Percentiles rank a stretch among this genome's conserved stretches.
phyloP scores from a whole-genome alignment of 2,797 vertebrate genomes.

The Squalus acanthias region DNA sequence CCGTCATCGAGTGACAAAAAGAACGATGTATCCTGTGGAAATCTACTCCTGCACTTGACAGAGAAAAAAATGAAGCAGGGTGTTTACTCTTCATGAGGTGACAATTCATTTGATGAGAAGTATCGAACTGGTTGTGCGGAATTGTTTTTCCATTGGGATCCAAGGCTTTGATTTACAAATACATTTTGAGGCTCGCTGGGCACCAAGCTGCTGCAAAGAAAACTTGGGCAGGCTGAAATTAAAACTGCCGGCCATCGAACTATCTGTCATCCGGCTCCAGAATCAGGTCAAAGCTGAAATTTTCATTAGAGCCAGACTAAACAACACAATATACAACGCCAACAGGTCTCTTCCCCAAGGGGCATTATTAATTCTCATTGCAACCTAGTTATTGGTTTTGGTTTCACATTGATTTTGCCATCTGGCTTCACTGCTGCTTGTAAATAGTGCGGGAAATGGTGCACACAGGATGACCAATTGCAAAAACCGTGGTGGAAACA shows the following conservation, averaged over 20 bases:
- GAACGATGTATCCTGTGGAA: background rate
- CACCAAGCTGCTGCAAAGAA: background rate
- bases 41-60: background rate
- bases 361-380: conserved; percentile 59
- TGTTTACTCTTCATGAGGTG: background rate
- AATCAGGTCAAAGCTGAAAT: conserved; percentile 81
- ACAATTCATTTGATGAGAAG: background rate
- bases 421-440: conserved; percentile 58
- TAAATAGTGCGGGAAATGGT: conserved; percentile 57
- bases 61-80: background rate
- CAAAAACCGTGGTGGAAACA: conserved; percentile 56
- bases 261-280: conserved; percentile 18
- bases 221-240: background rate
- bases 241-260: background rate
- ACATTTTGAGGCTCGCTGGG: background rate
- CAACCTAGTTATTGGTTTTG: conserved; percentile 57
- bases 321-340: conserved; percentile 63
- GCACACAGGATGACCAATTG: conserved; percentile 57
- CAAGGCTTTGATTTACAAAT: background rate
- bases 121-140: background rate
- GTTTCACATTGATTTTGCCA: conserved; percentile 62
- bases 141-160: background rate
- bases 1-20: background rate
- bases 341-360: conserved; percentile 55
- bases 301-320: conserved; percentile 88